These are phyloP conservation scores for Hyperoplus lanceolatus DNA, from an alignment of 2,797 vertebrate genomes.

Conservation along the genomic window DNA sequence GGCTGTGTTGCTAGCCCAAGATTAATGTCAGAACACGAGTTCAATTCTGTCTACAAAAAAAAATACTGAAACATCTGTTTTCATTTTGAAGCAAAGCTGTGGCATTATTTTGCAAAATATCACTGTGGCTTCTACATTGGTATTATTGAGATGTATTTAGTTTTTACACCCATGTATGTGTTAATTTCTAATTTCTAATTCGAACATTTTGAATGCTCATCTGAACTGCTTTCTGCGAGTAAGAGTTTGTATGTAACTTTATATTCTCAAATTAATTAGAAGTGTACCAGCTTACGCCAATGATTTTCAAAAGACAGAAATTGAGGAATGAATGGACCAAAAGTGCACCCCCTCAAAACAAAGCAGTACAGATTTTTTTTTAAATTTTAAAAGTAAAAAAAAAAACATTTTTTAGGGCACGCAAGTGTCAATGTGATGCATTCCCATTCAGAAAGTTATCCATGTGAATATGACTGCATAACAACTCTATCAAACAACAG, in stretches of 20 bases:
- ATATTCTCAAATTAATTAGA: background rate
- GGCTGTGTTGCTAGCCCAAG: constrained; percentile 27
- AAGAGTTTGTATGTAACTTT: background rate
- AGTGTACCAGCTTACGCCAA: too few species aligned
- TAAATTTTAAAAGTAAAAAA: background rate
- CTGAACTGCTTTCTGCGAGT: background rate
- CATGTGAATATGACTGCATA: background rate
- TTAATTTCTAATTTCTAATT: background rate
- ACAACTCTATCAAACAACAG: background rate
- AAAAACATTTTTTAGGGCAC: too few species aligned
- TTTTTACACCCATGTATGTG: background rate
- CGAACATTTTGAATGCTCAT: background rate
- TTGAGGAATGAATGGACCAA: background rate
- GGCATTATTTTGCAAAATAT: background rate
- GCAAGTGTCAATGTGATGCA: background rate
- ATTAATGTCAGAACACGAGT: constrained; percentile 33
- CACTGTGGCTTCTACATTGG: background rate
- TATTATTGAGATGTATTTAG: background rate
- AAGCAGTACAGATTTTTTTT: background rate
- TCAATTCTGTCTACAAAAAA: constrained; percentile 19
- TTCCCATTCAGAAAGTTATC: background rate
- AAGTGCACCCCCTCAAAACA: background rate
- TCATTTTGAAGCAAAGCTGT: background rate
- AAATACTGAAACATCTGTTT: constrained; percentile 4
- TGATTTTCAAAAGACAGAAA: background rate